Conservation (phyloP, 2,113 vertebrate genomes). For the Amia ocellicauda region DNA sequence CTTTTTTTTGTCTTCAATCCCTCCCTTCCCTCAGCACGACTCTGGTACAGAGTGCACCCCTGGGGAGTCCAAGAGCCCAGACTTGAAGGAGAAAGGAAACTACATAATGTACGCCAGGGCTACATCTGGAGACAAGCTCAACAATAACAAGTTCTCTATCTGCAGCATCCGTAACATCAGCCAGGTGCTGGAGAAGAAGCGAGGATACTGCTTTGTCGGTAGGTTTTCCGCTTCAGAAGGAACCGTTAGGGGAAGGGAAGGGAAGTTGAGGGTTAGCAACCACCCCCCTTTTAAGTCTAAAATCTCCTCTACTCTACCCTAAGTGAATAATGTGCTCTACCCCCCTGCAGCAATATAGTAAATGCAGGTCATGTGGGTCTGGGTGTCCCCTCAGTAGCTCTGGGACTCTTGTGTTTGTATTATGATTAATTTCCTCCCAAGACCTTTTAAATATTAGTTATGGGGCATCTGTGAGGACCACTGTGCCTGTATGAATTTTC, state of each 20-base stretch:
- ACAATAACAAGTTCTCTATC: slow-evolving; percentile 95
- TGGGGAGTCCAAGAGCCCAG: slow-evolving; percentile 82
- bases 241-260: no score
- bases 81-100: slow-evolving; percentile 88
- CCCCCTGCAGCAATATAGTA: no score
- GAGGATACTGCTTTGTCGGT: slow-evolving; percentile 90
- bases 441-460: no score
- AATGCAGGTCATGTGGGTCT: no score
- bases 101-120: slow-evolving; percentile 98
- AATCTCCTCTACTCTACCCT: no score
- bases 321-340: no score
- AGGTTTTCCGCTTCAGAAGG: slow-evolving; percentile 41
- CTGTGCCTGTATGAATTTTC: slow-evolving; percentile 19
- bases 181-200: slow-evolving; percentile 86
- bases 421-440: no score
- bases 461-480: background rate
- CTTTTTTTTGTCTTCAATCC: background rate
- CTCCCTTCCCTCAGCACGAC: slow-evolving; percentile 77
- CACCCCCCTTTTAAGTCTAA: no score
- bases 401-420: no score
- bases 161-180: slow-evolving; percentile 95
- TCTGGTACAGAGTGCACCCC: slow-evolving; percentile 92
- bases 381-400: no score
- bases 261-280: no score
- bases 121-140: slow-evolving; percentile 90